Percentiles rank a stretch among this genome's conserved stretches.
Conservation (phyloP, 2,888 invertebrate species). For the Pegoplata infirma region DNA sequence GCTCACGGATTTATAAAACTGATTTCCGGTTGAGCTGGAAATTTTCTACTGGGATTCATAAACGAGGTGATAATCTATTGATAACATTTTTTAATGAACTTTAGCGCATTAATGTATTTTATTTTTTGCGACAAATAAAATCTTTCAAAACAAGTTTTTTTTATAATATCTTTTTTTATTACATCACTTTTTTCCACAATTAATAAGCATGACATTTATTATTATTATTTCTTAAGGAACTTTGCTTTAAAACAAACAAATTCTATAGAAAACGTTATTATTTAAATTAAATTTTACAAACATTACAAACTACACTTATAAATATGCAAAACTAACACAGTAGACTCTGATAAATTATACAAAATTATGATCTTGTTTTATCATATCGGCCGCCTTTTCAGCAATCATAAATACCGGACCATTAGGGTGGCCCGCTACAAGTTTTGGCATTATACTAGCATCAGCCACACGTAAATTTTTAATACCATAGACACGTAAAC, state of each 20-base stretch:
- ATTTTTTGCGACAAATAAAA: too few relatives aligned
- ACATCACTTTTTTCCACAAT: not conserved
- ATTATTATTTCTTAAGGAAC: not conserved
- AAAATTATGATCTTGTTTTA: slow-evolving; percentile 78
- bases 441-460: slow-evolving; percentile 80
- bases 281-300: too few relatives aligned
- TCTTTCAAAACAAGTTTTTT: too few relatives aligned
- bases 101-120: too few relatives aligned
- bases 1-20: too few relatives aligned
- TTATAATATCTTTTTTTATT: too few relatives aligned
- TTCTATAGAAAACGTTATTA: too few relatives aligned
- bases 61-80: too few relatives aligned
- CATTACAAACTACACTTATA: not conserved
- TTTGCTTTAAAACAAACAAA: slow-evolving; percentile 41
- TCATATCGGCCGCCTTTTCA: slow-evolving; percentile 81
- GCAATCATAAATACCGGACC: slow-evolving; percentile 80
- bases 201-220: not conserved
- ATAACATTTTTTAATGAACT: too few relatives aligned
- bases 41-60: too few relatives aligned
- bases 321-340: not conserved
- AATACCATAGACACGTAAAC: slow-evolving; percentile 79
- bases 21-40: too few relatives aligned
- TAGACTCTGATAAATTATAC: not conserved
- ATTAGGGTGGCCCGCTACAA: slow-evolving; percentile 80
- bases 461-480: slow-evolving; percentile 79